Conservation (phyloP, 2,113 vertebrate species). For the Hymenochirus boettgeri region DNA sequence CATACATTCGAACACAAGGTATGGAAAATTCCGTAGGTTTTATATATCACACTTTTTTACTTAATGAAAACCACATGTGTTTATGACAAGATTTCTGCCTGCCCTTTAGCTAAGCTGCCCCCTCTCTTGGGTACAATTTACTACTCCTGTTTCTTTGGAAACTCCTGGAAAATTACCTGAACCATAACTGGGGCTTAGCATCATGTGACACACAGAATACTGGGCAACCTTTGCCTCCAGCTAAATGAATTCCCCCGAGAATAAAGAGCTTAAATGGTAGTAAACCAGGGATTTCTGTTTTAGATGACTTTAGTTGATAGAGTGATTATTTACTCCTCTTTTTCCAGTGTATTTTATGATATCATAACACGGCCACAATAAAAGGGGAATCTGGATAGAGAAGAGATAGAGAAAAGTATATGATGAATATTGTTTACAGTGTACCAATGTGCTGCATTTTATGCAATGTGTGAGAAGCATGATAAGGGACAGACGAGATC, state of each 20-base stretch:
- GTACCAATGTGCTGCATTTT: too few relatives aligned
- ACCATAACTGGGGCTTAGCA: constrained; percentile 1
- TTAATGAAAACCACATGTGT: constrained; percentile 32
- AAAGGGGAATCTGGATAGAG: too few relatives aligned
- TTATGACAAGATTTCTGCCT: background rate
- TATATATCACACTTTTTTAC: constrained; percentile 3
- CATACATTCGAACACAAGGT: background rate
- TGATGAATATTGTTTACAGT: too few relatives aligned
- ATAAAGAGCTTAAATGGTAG: background rate
- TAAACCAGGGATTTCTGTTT: background rate
- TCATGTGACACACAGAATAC: constrained; percentile 20
- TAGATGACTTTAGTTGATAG: background rate
- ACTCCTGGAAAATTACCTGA: constrained; percentile 13
- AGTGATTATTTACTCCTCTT: background rate
- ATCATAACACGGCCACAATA: too few relatives aligned
- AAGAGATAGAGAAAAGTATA: too few relatives aligned
- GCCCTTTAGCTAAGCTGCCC: background rate
- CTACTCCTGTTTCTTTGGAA: constrained; percentile 17
- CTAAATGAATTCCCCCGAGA: background rate
- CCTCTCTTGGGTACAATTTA: constrained; percentile 24
- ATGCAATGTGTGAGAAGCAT: too few relatives aligned
- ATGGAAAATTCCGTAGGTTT: constrained; percentile 1
- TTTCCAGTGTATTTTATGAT: too few relatives aligned
- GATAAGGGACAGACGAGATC: too few relatives aligned
- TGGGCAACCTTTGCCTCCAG: background rate